Evolutionary conservation across 2,888 invertebrate species (phyloP).

Genomic region (Phorcus lineatus): DNA sequence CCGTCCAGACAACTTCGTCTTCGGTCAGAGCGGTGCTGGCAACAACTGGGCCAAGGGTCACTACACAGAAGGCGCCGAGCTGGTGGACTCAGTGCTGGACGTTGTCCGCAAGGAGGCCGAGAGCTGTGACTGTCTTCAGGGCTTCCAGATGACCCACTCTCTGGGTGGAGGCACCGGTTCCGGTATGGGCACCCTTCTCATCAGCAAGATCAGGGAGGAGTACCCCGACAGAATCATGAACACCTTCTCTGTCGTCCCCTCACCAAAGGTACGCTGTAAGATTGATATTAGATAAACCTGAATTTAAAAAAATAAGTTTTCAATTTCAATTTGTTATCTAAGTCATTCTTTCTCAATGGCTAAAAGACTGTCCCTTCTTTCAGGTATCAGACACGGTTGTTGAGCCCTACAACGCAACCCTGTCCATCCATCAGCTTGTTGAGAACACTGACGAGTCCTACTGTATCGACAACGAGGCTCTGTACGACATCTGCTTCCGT

Average conservation of each 20-base stretch:
- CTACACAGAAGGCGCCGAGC: constrained; percentile 11
- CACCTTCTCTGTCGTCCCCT: constrained; percentile 94
- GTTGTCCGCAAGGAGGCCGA: constrained; percentile 42
- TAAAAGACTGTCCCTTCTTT: constrained; percentile 88
- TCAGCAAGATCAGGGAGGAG: constrained; percentile 62
- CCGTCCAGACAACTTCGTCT: constrained; percentile 13
- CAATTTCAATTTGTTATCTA: too few species aligned
- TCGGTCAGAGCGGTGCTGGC: constrained; percentile 7
- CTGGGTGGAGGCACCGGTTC: constrained; percentile 44
- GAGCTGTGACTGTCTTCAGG: constrained; percentile 38
- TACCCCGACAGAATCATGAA: constrained; percentile 82
- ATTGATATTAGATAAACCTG: too few species aligned
- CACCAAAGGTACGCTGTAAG: constrained; percentile 80
- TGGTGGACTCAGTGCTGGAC: not conserved
- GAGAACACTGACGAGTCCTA: constrained; percentile 93
- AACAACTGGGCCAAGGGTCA: constrained; percentile 9
- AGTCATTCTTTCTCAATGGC: too few species aligned
- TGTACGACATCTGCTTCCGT: constrained; percentile 92
- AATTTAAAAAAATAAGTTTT: too few species aligned
- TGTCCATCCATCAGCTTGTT: constrained; percentile 82
- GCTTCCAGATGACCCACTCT: constrained; percentile 6
- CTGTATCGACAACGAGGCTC: constrained; percentile 91
- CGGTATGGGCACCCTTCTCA: constrained; percentile 63
- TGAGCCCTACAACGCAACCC: constrained; percentile 88
- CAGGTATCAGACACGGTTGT: constrained; percentile 84